Base-by-base conservation (phyloP, 2,888 invertebrate species). In the Corythucha ciliata region DNA sequence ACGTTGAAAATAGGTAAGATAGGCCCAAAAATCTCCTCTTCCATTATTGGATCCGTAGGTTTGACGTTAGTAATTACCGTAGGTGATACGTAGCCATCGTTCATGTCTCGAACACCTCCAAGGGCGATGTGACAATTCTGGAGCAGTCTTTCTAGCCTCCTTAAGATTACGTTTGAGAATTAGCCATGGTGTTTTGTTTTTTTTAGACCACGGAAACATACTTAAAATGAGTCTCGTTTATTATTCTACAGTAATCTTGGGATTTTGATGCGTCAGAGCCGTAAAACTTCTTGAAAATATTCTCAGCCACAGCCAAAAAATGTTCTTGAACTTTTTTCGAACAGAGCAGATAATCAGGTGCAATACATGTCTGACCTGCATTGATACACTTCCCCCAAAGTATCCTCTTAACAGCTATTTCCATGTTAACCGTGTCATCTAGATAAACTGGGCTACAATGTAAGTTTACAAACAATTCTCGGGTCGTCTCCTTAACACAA, bases 21-120 rank as follows among this genome's bases (percentile, higher is more conserved):
- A 3, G 97, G 97, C 0, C 97, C 97, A 69, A 97, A 98, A 62
- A 97, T 92, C 76, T 97, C 97, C 60, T 94, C 83, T 59, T 80
- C 76, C 86, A 88, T 86, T 2, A 86, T 67, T 33, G 79, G 76
- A 70, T 93, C 91, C 1, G 72, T 72, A 0, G 74, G 69, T 51
- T 78, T 76, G 0, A 91, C 85, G 66, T 92, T 81, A 16, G 75
- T 69, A 40, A 88, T 61, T 49, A 97, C 74, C 0, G 93, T 94
- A 1, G 96, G 96, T 45, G 83, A 78, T 56, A 97, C 88, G 66
- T 75, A 91, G 50, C 75, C 77, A 57, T 91, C 86, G 21, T 72
- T 70, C 0, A 80, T 72, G 66, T 93, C 85, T 53, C 72, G 74
- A 40, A 79, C 74, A 6, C 96, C 93, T 10, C 93, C 94, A 47